Evolutionary conservation across 2,113 vertebrate species (phyloP), one percentile per base, ranked within the genome.

Genomic region (Notarius quadriscutis): DNA sequence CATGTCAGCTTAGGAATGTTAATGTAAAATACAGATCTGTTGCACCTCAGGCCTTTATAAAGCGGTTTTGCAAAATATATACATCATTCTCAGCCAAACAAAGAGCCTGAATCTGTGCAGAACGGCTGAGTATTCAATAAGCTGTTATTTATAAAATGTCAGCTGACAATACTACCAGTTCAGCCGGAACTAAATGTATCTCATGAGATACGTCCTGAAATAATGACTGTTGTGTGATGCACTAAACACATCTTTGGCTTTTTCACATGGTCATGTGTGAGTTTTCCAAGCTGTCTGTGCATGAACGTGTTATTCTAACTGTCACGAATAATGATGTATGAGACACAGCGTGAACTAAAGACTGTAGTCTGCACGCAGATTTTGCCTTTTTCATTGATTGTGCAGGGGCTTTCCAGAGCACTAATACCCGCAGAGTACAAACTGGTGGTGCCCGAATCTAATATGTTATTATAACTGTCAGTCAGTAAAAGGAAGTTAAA

Each of bases 1-100:
- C 69, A n/a, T 48, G 79, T 79, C 27, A 60, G 79, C 80, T 50
- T 25, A 51, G 72, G 62, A 85, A 83, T 78, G 84, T 51, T 86
- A 87, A 89, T 83, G 83, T 82, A 69, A 89, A 85, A 89, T 30
- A 10, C 83, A 87, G 88, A 57, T 75, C 48, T 50, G 85, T 53
- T 87, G 77, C 51, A 50, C 69, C 57, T 81, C 77, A 62, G 22
- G 55, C 48, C 17, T 30, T 65, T 63, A 60, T 17, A 86, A 74
- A 85, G 85, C 78, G 20, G 57, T 58, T 62, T 62, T 79, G 34
- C 34, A 41, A 83, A 85, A n/a, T 34, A n/a, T 57, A 79, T 55
- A 55, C 51, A 79, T 14, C 51, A 17, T 48, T 58, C 79, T 58
- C 18, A 75, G 9, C 60, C 34, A 62, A 58, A 83, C 51, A 84